phyloP scores from a whole-genome alignment of 2,113 vertebrate genomes.

The Chionis minor region DNA sequence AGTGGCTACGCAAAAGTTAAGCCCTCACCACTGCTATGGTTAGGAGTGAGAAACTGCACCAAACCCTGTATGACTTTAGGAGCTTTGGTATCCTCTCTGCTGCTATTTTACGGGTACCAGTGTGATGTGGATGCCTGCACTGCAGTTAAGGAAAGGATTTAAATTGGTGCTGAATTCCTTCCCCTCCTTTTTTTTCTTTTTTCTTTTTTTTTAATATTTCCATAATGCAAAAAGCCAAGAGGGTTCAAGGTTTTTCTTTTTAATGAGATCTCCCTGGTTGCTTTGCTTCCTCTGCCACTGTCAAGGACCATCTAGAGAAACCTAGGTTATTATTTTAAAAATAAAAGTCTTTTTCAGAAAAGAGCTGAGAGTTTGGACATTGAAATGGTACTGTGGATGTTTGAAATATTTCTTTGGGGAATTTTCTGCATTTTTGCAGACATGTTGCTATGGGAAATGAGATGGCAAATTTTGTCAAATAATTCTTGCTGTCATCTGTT shows the following conservation, averaged over 20 bases:
- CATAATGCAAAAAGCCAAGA: background rate
- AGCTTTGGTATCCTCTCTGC: background rate
- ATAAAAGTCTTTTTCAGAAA: background rate
- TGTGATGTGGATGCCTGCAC: background rate
- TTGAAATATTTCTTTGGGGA: background rate
- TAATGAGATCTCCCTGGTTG: background rate
- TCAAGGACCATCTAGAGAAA: background rate
- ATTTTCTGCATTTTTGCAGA: background rate
- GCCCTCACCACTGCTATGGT: background rate
- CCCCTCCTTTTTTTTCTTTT: background rate
- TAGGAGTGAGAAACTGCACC: background rate
- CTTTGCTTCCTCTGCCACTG: background rate
- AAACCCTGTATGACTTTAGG: background rate
- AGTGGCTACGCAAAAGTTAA: background rate
- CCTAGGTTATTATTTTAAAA: background rate
- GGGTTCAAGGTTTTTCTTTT: background rate
- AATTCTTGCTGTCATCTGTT: background rate
- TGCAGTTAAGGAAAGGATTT: background rate
- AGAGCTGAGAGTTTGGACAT: background rate
- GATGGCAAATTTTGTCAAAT: background rate
- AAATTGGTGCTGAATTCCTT: background rate
- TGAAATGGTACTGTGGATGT: background rate
- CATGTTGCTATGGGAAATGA: background rate
- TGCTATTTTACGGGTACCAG: rapidly evolving
- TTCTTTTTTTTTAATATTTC: background rate